Evolutionary conservation across 1,140 invertebrate species (phyloP), one percentile per base, ranked within the genome.

Genomic region (Ruditapes philippinarum): DNA sequence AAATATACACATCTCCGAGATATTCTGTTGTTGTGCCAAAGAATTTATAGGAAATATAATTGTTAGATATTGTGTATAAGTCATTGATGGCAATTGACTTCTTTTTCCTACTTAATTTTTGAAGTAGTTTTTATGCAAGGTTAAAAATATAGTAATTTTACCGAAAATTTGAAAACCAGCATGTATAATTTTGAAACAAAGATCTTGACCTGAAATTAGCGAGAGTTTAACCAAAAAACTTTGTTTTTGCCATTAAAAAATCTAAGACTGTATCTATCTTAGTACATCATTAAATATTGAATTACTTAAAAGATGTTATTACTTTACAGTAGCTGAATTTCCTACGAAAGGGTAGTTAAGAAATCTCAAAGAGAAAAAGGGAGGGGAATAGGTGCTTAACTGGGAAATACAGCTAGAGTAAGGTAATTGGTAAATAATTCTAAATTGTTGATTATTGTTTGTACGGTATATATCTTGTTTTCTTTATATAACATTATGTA

Each of bases 391-490:
- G 42, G 42, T 14, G 42, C 17, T n/a, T 51, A 4, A 33, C 22
- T 4, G 40, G 45, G 42, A 78, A 78, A 54, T 45, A 12, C 40
- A 45, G 25, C 42, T 54, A n/a, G 7, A 5, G 40, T 54, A 31
- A 49, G 38, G 54, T 54, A 38, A n/a, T 40, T 36, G 28, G 36
- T 36, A 38, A 25, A 82, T 31, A 42, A 65, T 40, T 4, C 12
- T 4, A 73, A 54, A 51, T 86, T 86, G 83, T 86, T 86, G 83
- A 86, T 76, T 60, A 86, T 86, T 86, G 83, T 86, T 73, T 86
- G 83, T 76, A 86, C 40, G 25, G 60, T 74, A 86, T 86, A 86
- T 74, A 86, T 86, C 65, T 76, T 86, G 80, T 86, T 73, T 86
- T 86, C 65, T 76, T 51, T 86, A 86, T 62, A 86, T 74, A 76